These are phyloP conservation scores for Python bivittatus DNA, from an alignment of 2,113 vertebrate genomes.

Conservation along the genomic window DNA sequence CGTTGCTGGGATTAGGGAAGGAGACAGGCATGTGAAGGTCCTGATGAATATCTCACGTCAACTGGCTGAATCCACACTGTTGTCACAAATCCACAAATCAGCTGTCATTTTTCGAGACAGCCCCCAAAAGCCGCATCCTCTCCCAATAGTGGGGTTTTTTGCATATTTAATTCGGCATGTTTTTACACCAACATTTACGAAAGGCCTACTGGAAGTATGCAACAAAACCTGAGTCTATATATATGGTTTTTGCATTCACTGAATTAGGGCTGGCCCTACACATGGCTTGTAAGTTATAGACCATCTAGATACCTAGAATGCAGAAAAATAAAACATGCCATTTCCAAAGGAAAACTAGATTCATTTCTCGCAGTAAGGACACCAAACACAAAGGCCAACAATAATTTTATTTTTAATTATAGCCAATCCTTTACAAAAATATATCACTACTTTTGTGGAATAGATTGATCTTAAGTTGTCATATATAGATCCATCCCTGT, in stretches of 20 bases:
- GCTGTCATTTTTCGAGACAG: neutral
- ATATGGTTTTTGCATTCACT: neutral
- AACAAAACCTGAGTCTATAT: neutral
- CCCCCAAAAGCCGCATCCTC: neutral
- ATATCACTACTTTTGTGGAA: no score
- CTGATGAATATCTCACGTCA: neutral
- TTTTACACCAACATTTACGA: neutral
- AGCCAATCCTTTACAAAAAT: no score
- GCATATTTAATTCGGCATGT: neutral
- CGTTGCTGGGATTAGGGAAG: neutral
- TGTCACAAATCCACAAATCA: neutral
- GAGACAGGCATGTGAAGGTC: neutral
- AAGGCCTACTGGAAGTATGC: neutral
- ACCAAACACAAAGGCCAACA: neutral
- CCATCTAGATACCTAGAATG: neutral
- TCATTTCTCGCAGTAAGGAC: neutral
- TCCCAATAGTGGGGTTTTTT: no score
- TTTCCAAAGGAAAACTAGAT: neutral
- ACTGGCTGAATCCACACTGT: neutral
- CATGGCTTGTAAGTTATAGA: neutral
- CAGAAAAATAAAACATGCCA: neutral
- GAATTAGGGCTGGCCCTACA: neutral
- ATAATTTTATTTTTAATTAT: neutral
- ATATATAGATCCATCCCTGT: no score
- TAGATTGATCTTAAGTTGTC: no score